Evolutionary conservation across 2,888 invertebrate species (phyloP), one percentile per base, ranked within the genome.

Genomic region (Erebia epiphron): DNA sequence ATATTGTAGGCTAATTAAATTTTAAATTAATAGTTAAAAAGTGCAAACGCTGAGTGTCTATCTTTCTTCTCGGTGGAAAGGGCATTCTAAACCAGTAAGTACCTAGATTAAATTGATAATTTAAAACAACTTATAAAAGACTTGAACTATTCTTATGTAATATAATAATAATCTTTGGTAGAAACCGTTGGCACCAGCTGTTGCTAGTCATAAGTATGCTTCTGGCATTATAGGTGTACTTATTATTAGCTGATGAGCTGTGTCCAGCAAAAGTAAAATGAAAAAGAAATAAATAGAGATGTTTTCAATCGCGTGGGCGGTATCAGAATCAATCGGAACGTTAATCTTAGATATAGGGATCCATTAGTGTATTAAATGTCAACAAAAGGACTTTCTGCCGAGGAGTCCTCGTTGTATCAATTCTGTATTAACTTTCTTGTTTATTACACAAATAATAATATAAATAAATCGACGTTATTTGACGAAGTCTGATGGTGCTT

Each of bases 231-330:
- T 2, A 54, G 10, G 1, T 35, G 35, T 35, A 35, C 35, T 16
- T 16, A 18, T 54, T 54, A 43, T 77, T 74, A 77, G 72, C 74
- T 73, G 69, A 73, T 66, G 64, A 68, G 64, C 52, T 70, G 66
- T 60, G 65, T 67, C 52, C 62, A 64, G 46, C 21, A 61, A 35
- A 58, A 58, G n/a, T 63, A 61, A 49, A 50, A 50, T 63, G 50
- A 50, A 49, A 62, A 49, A 62, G 49, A 46, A 46, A 49, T 26
- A 62, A 49, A 62, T 62, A 49, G 49, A 62, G 46, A 62, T 62
- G 62, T 26, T 62, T 49, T 62, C 62, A 62, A 62, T 62, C 62
- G 62, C 62, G 21, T 49, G 52, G 54, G 62, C 21, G 50, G 64
- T 64, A 64, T 52, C 64, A 13, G 64, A 54, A 41, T 16, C 64